Percentiles rank a stretch among this genome's conserved stretches.
Evolutionary conservation across 2,113 vertebrate species (phyloP).

Genomic region (Zosterops pallidus): DNA sequence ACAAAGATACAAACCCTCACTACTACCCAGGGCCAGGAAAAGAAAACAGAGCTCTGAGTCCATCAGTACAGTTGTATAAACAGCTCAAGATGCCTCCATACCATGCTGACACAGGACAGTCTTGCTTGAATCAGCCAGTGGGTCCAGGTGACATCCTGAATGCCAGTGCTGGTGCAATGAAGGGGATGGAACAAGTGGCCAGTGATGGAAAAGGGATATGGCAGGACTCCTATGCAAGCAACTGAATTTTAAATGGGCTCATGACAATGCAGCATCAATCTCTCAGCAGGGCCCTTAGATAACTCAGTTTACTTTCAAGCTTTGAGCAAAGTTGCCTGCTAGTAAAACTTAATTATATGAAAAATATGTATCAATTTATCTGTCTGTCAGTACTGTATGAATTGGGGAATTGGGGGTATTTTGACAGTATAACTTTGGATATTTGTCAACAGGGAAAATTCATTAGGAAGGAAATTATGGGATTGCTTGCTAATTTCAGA

Average conservation of each 20-base stretch:
- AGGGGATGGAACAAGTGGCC: not conserved
- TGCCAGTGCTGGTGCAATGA: not conserved
- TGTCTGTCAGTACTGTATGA: not conserved
- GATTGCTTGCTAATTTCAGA: not conserved
- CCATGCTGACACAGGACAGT: not conserved
- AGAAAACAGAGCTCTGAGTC: not conserved
- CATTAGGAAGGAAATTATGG: not conserved
- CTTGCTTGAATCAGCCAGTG: rapidly evolving
- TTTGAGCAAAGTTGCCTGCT: not conserved
- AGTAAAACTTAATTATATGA: not conserved
- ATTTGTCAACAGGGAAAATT: not conserved
- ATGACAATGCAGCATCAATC: not conserved
- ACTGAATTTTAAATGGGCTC: not conserved
- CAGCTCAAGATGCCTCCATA: not conserved
- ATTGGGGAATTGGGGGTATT: not conserved
- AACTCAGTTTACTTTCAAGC: not conserved
- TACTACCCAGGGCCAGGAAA: not conserved
- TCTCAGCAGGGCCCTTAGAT: not conserved
- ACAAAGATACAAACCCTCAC: not conserved
- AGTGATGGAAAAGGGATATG: not conserved
- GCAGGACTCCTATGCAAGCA: not conserved
- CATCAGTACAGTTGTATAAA: not conserved
- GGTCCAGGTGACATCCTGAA: not conserved
- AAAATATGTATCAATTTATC: not conserved
- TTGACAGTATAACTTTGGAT: not conserved